These are phyloP conservation scores for Anaspis maculata DNA, from an alignment of 2,888 invertebrate genomes.

Conservation along the genomic window DNA sequence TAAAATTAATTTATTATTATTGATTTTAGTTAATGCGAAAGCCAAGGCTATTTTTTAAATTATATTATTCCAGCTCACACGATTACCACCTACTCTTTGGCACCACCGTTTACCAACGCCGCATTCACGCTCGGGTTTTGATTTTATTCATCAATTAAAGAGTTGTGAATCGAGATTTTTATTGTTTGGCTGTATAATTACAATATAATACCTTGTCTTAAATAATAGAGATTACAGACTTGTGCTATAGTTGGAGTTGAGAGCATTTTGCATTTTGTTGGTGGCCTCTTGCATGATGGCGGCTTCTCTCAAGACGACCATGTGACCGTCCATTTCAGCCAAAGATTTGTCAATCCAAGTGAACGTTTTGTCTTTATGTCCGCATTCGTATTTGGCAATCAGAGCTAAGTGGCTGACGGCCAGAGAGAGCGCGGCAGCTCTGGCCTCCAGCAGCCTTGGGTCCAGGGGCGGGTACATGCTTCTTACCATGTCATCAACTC, in stretches of 20 bases:
- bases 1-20: slow-evolving; percentile 14
- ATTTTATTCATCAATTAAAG: no score
- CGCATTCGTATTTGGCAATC: slow-evolving; percentile 52
- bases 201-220: no score
- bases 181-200: no score
- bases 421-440: slow-evolving; percentile 56
- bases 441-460: slow-evolving; percentile 57
- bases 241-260: slow-evolving; percentile 16
- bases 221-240: slow-evolving; percentile 3
- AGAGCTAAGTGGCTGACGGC: slow-evolving; percentile 60
- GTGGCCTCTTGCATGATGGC: slow-evolving; percentile 45
- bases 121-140: no score
- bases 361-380: slow-evolving; percentile 43
- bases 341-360: slow-evolving; percentile 56
- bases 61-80: no score
- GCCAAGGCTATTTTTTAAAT: no score
- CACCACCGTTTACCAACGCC: no score
- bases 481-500: slow-evolving; percentile 62
- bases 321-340: slow-evolving; percentile 57
- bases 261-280: slow-evolving; percentile 40
- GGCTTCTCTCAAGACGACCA: slow-evolving; percentile 48
- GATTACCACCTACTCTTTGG: no score
- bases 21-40: slow-evolving; percentile 4
- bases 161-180: no score
- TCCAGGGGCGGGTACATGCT: slow-evolving; percentile 66